Base-by-base conservation (phyloP, 2,113 vertebrate species). In the Alethe castanea region DNA sequence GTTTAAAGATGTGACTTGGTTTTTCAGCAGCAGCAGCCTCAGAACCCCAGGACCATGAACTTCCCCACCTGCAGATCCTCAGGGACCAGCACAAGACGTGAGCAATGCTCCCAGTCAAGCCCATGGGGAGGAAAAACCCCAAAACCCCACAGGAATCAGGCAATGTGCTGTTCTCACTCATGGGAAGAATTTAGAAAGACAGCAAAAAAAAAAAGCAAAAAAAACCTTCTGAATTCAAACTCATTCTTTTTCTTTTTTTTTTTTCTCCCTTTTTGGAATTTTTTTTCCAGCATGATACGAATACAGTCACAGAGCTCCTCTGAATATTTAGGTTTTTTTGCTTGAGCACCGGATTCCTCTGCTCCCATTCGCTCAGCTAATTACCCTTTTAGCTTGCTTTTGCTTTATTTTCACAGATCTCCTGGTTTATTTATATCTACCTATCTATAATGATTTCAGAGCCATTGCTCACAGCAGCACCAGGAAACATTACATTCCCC, bases 341-440 rank as follows among this genome's bases (percentile, higher is more conserved):
- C 44, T 66, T 82, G 56, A 94, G 73, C 54, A 5, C 12, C 19
- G 53, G 66, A 40, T 81, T 79, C 57, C 70, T 86, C 92, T 60
- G 26, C 90, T 94, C 80, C 79, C 88, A 38, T 94, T 96, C 31
- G 33, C 93, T 96, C 81, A 10, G 86, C 95, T 97, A 97, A 98
- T 97, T 96, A 97, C 94, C 96, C 96, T 97, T 98, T 98, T 95
- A 97, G 94, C 93, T 97, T 44, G 92, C 70, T 89, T 96, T 96
- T 86, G 92, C 92, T 84, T 88, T 97, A 73, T 97, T 97, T 97
- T 96, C 96, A 95, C 96, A 86, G 93, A 97, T 93, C 95, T 97
- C 95, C 77, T 56, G 64, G 94, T 97, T 97, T 98, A 98, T 98
- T 98, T 98, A 97, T 98, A 97, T 97, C 97, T 90, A 95, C 92